A percentile compares a stretch with the other conserved stretches of the same genome.
These are phyloP conservation scores for Melanotaenia maccullochi DNA, from an alignment of 2,797 vertebrate genomes.

Conservation along the genomic window DNA sequence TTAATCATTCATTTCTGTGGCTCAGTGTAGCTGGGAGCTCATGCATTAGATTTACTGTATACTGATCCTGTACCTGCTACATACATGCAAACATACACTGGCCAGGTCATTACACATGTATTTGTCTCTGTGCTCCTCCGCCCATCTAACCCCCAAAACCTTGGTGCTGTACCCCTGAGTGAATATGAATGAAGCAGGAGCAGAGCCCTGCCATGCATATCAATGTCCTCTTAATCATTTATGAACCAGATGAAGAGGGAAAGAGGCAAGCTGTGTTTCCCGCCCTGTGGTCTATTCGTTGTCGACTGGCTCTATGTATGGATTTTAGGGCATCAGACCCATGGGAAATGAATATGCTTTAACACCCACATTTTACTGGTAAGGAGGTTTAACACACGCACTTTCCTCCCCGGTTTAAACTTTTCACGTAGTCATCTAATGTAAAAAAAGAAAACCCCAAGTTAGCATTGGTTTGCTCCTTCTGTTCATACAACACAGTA, in stretches of 20 bases:
- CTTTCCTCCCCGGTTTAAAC: too few relatives aligned
- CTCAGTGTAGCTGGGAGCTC: background rate
- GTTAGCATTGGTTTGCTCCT: too few relatives aligned
- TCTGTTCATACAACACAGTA: too few relatives aligned
- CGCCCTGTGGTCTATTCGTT: too few relatives aligned
- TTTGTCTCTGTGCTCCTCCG: slow-evolving; percentile 9
- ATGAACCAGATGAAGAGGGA: slow-evolving; percentile 65
- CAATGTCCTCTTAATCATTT: slow-evolving; percentile 64
- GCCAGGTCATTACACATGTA: slow-evolving; percentile 26
- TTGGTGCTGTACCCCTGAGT: slow-evolving; percentile 28
- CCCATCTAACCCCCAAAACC: slow-evolving; percentile 6
- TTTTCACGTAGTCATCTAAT: too few relatives aligned
- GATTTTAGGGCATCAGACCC: too few relatives aligned
- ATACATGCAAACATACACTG: slow-evolving; percentile 5
- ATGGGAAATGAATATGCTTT: too few relatives aligned
- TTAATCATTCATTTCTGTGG: slow-evolving; percentile 11
- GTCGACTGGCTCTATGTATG: too few relatives aligned
- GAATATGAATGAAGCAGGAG: slow-evolving; percentile 57
- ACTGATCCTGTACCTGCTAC: background rate
- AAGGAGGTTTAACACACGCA: too few relatives aligned
- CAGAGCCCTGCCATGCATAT: slow-evolving; percentile 53
- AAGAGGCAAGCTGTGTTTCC: slow-evolving; percentile 17
- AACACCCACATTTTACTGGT: too few relatives aligned
- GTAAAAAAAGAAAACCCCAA: too few relatives aligned
- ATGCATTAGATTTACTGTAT: slow-evolving; percentile 7